phyloP scores from a whole-genome alignment of 2,113 vertebrate species.

The Laterallus jamaicensis region DNA sequence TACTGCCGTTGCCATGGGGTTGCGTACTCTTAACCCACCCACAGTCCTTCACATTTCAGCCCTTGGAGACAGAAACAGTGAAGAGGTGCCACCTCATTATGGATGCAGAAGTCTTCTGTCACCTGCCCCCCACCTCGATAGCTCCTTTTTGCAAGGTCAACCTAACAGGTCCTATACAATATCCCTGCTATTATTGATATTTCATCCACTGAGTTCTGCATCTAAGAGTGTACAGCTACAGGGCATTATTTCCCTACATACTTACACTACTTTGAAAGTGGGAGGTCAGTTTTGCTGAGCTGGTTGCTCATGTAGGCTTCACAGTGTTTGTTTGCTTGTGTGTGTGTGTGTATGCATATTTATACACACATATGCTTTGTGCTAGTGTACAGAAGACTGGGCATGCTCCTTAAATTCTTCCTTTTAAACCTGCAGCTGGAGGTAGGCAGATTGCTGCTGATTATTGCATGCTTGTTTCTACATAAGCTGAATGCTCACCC shows the following conservation, averaged over 20 bases:
- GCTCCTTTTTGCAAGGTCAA: background rate
- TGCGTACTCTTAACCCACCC: background rate
- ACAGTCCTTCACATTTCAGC: background rate
- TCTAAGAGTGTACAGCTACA: background rate
- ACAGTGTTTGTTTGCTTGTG: background rate
- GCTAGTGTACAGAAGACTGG: background rate
- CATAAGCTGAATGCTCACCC: background rate
- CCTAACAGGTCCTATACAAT: background rate
- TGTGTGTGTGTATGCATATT: background rate
- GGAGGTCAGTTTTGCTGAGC: background rate
- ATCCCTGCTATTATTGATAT: background rate
- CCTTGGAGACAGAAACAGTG: background rate
- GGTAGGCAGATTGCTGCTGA: background rate
- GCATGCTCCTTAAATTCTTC: background rate
- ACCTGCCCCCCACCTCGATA: fast-evolving
- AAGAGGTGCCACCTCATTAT: background rate
- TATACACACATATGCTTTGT: background rate
- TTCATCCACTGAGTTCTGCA: background rate
- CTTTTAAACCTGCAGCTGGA: background rate
- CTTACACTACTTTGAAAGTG: background rate
- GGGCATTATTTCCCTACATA: background rate
- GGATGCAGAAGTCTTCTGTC: background rate
- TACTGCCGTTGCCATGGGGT: background rate
- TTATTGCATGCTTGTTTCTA: background rate
- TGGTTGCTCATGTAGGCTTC: background rate